Evolutionary conservation across 2,797 vertebrate genomes (phyloP).

Genomic region (Antrozous pallidus): DNA sequence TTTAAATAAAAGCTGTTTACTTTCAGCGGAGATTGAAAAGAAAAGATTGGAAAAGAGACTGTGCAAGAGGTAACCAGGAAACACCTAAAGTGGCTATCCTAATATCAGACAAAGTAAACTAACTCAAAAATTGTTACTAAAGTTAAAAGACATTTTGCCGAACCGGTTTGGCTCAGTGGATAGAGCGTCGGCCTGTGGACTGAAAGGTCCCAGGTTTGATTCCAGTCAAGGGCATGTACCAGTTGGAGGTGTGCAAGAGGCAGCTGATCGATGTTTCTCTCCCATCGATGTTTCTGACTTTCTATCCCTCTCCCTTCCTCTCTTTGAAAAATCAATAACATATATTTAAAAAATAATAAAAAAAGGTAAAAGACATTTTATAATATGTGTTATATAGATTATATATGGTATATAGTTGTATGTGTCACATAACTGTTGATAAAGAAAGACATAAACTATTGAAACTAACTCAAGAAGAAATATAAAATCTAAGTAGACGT

Average conservation of each 20-base stretch:
- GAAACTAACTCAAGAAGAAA: constrained; percentile 2
- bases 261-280: no score
- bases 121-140: neutral
- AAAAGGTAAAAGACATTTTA: neutral
- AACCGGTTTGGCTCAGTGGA: no score
- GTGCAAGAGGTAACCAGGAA: neutral
- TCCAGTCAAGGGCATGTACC: no score
- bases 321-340: no score
- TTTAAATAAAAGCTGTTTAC: neutral
- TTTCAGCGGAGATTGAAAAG: neutral
- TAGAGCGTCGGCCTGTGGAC: no score
- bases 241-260: no score
- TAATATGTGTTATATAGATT: neutral
- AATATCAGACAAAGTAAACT: neutral
- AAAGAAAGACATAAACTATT: neutral
- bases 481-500: neutral
- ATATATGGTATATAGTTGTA: neutral
- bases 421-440: neutral
- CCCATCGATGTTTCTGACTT: no score
- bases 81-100: neutral
- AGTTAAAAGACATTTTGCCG: neutral
- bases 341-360: no score
- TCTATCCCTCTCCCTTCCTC: no score
- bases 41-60: neutral
- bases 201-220: no score